Conservation (phyloP, 2,113 vertebrate genomes). For the Acrocephalus arundinaceus region DNA sequence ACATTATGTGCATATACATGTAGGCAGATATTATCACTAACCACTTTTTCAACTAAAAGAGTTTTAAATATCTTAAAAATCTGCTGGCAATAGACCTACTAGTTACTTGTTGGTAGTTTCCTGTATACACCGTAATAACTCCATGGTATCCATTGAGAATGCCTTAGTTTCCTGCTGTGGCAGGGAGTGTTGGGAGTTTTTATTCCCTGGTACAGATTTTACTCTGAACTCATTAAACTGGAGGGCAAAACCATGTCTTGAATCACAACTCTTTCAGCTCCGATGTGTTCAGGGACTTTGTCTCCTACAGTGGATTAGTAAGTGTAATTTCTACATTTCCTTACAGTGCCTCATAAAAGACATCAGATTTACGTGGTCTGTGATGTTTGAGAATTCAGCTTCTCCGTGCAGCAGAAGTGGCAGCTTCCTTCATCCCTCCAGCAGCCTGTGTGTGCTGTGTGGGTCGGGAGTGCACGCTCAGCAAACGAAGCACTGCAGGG, state of each 20-base stretch:
- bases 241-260: neutral
- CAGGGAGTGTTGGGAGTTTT: fast-evolving
- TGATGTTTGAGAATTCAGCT: neutral
- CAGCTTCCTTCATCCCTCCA: neutral
- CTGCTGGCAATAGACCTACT: neutral
- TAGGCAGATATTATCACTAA: neutral
- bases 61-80: neutral
- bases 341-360: neutral
- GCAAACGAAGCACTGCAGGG: neutral
- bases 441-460: fast-evolving
- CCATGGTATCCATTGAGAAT: neutral
- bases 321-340: neutral
- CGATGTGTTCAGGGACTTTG: neutral
- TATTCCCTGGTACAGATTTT: neutral
- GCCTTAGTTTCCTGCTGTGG: neutral
- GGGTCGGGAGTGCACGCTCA: fast-evolving
- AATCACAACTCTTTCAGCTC: neutral
- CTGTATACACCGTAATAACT: neutral
- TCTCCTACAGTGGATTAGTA: neutral
- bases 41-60: neutral
- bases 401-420: neutral
- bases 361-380: neutral
- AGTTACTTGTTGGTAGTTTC: neutral
- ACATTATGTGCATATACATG: neutral
- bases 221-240: neutral